Evolutionary conservation across 1,140 invertebrate species (phyloP), one percentile per base, ranked within the genome.

Genomic region (Heliconius congener): DNA sequence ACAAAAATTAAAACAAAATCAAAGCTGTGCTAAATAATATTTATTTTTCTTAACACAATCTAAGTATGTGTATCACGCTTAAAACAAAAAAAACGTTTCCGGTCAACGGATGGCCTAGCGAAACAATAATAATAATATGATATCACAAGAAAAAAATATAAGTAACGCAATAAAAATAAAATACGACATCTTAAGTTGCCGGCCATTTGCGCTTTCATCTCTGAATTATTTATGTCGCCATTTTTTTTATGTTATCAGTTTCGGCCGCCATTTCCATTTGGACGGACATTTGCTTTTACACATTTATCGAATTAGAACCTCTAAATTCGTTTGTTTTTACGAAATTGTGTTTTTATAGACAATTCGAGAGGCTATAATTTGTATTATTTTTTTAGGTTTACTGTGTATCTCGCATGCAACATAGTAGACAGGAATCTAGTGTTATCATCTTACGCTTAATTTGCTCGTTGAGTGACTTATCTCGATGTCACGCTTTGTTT

Each of bases 141-240:
- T 55, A 46, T 74, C 42, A 18, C 52, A 16, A 11, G 34, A 57
- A 13, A 19, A 74, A 66, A 76, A 76, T 37, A 71, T n/a, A 71
- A 76, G 23, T 34, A 71, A 50, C 57, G 39, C 30, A 46, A 76
- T 76, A 76, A 76, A 71, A 76, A 76, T 71, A 76, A 76, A 76
- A 76, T 37, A 76, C 75, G 60, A 50, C 27, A 76, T 76, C 75
- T 27, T 50, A 46, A 76, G 66, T 50, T 39, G 66, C 9, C 75
- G 42, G 16, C 34, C 23, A 18, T 76, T 76, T 52, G 60, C 23
- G 55, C 60, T 76, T 37, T 50, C 75, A 76, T 52, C 75, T 50
- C 39, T 27, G 55, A 70, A 71, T 76, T 71, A 71, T 76, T 71
- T 37, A 71, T 76, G 74, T 34, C 39, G 75, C 50, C 66, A 71